Conservation (phyloP, 2,797 vertebrate species). For the Danio albolineatus region DNA sequence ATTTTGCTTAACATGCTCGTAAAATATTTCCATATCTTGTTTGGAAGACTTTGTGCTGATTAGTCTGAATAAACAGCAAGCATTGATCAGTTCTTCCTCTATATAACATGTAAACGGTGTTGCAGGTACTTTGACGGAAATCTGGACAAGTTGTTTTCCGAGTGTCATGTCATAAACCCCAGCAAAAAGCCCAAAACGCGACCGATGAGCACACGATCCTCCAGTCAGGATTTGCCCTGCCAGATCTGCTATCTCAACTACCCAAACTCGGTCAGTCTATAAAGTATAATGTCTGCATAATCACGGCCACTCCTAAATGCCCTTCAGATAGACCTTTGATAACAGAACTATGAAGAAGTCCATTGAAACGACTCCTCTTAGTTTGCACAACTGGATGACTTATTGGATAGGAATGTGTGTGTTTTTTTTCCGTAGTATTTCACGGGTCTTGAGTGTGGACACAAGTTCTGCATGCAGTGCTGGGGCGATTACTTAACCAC, state of each 20-base stretch:
- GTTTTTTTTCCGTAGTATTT: slow-evolving; percentile 84
- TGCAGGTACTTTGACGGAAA: slow-evolving; percentile 98
- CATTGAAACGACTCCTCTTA: not conserved
- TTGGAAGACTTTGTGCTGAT: not conserved
- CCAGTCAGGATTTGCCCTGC: slow-evolving; percentile 98
- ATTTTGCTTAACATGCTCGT: slow-evolving; percentile 4
- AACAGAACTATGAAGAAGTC: not conserved
- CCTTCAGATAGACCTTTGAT: not conserved
- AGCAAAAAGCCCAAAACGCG: slow-evolving; percentile 97
- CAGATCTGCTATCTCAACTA: slow-evolving; percentile 99
- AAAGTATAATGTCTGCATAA: not conserved
- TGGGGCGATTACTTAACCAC: slow-evolving; percentile 99
- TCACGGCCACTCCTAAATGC: not conserved
- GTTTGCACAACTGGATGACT: slow-evolving; percentile 1
- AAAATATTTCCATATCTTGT: not conserved
- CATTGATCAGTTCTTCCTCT: not conserved
- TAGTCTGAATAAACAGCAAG: too few relatives aligned
- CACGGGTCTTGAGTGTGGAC: slow-evolving; percentile 98
- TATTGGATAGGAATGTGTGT: not conserved
- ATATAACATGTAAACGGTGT: slow-evolving; percentile 1
- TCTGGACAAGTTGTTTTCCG: slow-evolving; percentile 98
- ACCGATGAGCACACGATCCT: slow-evolving; percentile 97
- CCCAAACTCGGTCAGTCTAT: slow-evolving; percentile 92
- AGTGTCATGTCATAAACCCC: slow-evolving; percentile 99
- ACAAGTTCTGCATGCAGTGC: slow-evolving; percentile 99